phyloP scores from a whole-genome alignment of 2,113 vertebrate genomes.

The Psammodynastes pulverulentus region DNA sequence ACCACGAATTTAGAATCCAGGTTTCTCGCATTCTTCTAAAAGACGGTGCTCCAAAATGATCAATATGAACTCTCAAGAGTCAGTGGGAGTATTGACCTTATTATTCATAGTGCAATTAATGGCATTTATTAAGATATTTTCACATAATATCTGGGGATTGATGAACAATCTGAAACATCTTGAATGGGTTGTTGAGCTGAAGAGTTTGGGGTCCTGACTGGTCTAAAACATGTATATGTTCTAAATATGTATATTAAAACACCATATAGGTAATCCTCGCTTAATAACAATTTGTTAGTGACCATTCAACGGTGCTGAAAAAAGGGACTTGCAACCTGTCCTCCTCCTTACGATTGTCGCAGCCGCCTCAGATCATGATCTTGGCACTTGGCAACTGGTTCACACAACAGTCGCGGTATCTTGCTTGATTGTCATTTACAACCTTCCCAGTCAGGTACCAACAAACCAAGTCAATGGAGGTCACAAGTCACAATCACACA shows the following conservation, averaged over 20 bases:
- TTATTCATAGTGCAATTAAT: not conserved
- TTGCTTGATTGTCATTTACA: not conserved
- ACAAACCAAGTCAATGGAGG: not conserved
- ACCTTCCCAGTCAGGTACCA: not conserved
- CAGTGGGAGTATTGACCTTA: not conserved
- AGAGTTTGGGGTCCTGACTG: not conserved
- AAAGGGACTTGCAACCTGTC: not conserved
- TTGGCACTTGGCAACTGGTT: not conserved
- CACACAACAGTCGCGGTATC: not conserved
- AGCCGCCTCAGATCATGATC: not conserved
- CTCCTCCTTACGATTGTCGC: not conserved
- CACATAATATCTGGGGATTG: not conserved
- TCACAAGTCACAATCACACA: not conserved
- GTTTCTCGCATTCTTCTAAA: not conserved
- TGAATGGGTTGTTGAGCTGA: not conserved
- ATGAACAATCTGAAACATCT: not conserved
- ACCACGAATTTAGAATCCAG: not conserved
- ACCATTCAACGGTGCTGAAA: not conserved
- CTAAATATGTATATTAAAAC: not conserved
- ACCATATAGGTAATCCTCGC: not conserved
- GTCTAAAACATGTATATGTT: not conserved
- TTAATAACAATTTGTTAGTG: not conserved
- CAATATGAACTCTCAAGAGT: not conserved
- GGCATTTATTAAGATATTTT: not conserved
- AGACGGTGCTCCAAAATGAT: not conserved